A percentile compares a stretch with the other conserved stretches of the same genome.
phyloP scores from a whole-genome alignment of 2,888 invertebrate genomes.

The Aphidius colemani region DNA sequence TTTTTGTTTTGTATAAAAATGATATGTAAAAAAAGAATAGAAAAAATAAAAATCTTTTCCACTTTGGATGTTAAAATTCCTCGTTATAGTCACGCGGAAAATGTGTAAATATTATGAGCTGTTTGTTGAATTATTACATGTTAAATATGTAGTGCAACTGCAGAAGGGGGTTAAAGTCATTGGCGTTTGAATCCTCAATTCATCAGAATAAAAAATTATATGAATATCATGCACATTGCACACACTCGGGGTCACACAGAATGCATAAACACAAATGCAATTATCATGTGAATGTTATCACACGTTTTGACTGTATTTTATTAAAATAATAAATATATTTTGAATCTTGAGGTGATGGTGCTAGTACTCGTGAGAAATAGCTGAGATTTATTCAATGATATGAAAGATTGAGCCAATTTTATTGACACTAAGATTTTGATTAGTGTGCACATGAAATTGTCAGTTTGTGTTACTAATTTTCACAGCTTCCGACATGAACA shows the following conservation, averaged over 20 bases:
- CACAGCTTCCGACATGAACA: constrained; percentile 21
- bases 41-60: no score
- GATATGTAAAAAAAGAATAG: no score
- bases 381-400: constrained; percentile 25
- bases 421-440: constrained; percentile 2
- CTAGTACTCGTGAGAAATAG: constrained; percentile 23
- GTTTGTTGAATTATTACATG: no score
- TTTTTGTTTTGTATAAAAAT: no score
- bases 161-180: constrained; percentile 19
- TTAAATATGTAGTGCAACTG: no score
- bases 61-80: no score
- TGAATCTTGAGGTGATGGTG: not conserved
- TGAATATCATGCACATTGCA: not conserved
- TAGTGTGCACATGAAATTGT: constrained; percentile 9
- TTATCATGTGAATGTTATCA: not conserved
- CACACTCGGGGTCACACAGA: constrained; percentile 10
- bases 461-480: constrained; percentile 11
- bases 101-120: no score
- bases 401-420: constrained; percentile 12
- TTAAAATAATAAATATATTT: constrained; percentile 3
- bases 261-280: not conserved
- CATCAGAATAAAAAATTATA: constrained; percentile 14
- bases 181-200: constrained; percentile 22
- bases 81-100: no score
- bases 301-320: no score